Conservation (phyloP, 30 jellyfish, hydroid and myxozoan genomes). For the Aurelia sp. region DNA sequence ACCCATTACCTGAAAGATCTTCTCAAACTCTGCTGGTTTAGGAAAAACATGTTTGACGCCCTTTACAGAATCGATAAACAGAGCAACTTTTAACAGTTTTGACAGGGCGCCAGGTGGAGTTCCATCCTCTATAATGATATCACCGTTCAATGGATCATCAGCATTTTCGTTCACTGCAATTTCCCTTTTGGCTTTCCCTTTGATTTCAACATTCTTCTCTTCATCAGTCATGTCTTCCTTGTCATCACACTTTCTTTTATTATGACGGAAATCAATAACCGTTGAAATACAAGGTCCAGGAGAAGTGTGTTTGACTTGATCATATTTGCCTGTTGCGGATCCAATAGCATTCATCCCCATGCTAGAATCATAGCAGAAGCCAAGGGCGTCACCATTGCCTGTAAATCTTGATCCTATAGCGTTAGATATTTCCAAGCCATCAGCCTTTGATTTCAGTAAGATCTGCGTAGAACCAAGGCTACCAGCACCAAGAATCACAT, state of each 20-base stretch:
- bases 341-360: conserved; percentile 17
- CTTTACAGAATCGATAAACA: too few relatives aligned
- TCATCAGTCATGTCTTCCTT: too few relatives aligned
- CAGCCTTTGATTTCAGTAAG: conserved; percentile 46
- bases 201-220: too few relatives aligned
- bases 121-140: conserved; percentile 52
- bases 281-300: conserved; percentile 66
- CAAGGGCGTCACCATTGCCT: conserved; percentile 63
- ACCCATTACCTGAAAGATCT: too few relatives aligned
- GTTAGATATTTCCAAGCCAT: conserved; percentile 44
- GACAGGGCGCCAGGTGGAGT: conserved; percentile 38
- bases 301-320: not conserved
- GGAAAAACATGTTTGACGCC: too few relatives aligned
- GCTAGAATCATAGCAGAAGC: conserved; percentile 35
- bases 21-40: too few relatives aligned
- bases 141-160: not conserved
- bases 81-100: too few relatives aligned
- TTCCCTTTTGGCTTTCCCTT: too few relatives aligned
- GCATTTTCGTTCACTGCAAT: too few relatives aligned
- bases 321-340: conserved; percentile 5
- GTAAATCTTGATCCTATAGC: conserved; percentile 34
- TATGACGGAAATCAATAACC: conserved; percentile 38
- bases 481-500: conserved; percentile 67
- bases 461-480: conserved; percentile 49
- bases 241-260: not conserved